phyloP scores from a whole-genome alignment of 2,797 vertebrate genomes.

The Notoglanidium macrostoma region DNA sequence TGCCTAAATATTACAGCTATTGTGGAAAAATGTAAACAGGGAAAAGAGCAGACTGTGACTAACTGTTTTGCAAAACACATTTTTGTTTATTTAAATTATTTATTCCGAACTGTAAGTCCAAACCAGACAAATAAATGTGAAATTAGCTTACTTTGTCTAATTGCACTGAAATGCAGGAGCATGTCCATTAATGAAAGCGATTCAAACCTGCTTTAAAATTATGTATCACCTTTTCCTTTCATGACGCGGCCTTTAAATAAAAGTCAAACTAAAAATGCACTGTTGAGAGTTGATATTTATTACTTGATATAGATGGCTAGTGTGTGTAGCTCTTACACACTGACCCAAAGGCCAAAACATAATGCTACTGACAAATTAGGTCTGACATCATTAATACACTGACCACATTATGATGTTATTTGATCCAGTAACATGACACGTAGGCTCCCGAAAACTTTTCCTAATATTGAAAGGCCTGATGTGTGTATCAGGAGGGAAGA shows the following conservation, averaged over 20 bases:
- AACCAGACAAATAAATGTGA: conserved; percentile 2
- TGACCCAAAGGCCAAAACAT: background rate
- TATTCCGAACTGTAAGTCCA: background rate
- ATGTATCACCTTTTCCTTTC: background rate
- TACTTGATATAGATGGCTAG: background rate
- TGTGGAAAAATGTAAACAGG: background rate
- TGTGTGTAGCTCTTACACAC: background rate
- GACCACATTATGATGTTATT: conserved; percentile 18
- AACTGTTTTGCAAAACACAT: conserved; percentile 3
- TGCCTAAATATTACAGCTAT: background rate
- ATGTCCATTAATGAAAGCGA: conserved; percentile 12
- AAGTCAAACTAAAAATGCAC: background rate
- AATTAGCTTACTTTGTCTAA: conserved; percentile 6
- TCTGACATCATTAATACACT: background rate
- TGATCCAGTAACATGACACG: background rate
- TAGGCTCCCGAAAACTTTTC: conserved; percentile 17
- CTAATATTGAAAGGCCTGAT: conserved; percentile 15
- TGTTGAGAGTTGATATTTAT: conserved; percentile 26
- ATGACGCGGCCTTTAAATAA: conserved; percentile 25
- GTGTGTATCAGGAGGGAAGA: background rate
- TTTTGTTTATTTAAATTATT: conserved; percentile 30
- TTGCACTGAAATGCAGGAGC: conserved; percentile 19
- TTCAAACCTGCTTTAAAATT: conserved; percentile 11
- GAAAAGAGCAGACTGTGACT: background rate
- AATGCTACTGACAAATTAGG: background rate